Percentiles rank a stretch among this genome's conserved stretches.
phyloP scores from a whole-genome alignment of 1,140 invertebrate genomes.

The Oncopodura yosiiana region DNA sequence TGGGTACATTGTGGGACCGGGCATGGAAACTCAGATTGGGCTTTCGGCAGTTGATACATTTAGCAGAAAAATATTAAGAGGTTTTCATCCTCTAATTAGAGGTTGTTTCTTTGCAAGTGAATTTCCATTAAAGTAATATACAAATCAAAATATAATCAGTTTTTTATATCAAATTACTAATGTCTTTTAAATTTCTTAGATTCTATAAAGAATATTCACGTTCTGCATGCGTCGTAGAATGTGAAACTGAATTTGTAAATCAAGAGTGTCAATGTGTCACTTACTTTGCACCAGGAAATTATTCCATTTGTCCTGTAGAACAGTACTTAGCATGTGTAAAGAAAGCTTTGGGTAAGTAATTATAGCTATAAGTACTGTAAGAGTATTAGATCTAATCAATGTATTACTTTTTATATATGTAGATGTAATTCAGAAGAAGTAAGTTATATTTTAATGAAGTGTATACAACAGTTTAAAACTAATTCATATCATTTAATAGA shows the following conservation, averaged over 20 bases:
- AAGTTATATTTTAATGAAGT: too few species aligned
- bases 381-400: too few species aligned
- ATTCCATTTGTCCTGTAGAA: conserved; percentile 16
- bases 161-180: not conserved
- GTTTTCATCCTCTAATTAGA: conserved; percentile 4
- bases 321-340: conserved; percentile 26
- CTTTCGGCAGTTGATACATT: not conserved
- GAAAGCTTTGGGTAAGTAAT: conserved; percentile 26
- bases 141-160: conserved; percentile 3
- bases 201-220: conserved; percentile 33
- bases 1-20: conserved; percentile 23
- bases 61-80: not conserved
- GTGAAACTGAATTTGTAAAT: conserved; percentile 33
- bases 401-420: too few species aligned
- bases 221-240: conserved; percentile 32
- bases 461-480: too few species aligned
- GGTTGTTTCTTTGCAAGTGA: conserved; percentile 33
- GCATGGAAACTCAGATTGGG: conserved; percentile 16
- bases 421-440: not conserved
- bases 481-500: too few species aligned
- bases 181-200: conserved; percentile 5
- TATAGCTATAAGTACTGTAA: too few species aligned
- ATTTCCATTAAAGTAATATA: conserved; percentile 17
- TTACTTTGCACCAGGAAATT: conserved; percentile 34
- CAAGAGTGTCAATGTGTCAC: conserved; percentile 31